Evolutionary conservation across 2,797 vertebrate species (phyloP), one percentile per base, ranked within the genome.

Genomic region (Sebastes alutus): DNA sequence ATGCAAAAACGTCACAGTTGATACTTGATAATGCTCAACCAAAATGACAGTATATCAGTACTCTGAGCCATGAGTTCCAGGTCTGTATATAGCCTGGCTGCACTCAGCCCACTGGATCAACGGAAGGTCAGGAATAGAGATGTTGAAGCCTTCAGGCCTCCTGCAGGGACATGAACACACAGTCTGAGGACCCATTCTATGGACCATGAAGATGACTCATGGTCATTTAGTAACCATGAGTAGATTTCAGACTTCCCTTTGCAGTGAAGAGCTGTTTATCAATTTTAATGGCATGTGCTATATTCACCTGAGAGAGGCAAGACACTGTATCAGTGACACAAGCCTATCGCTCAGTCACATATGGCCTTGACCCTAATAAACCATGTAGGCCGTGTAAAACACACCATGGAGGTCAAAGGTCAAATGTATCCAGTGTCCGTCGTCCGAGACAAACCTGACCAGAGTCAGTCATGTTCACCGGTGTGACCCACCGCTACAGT

Each of bases 351-450:
- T 27, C n/a, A 12, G 29, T 62, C 63, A 73, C 65, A 75, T 33
- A 72, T 42, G 69, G 82, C 75, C 58, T 49, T 72, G 72, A 84
- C 46, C 71, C 72, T 77, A 72, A 77, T 23, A 79, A 82, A 62
- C 35, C 55, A 82, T 52, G 54, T 75, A 27, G 77, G 60, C 78
- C 63, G 9, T 60, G 49, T 65, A 38, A 67, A 75, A 77, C 4
- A 30, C 16, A 76, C 49, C 72, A 11, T 6, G 3, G 67, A 54
- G 82, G 78, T 80, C 59, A 78, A 76, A 81, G 75, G 63, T 83
- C 62, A 79, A 79, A 70, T 4, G 42, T 75, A 77, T 86, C 81
- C 23, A 13, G 74, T 85, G 78, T 84, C 59, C n/a, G 35, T 78
- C 72, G 33, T 76, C 42, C 29, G 5, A 13, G 23, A 77, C 46